Conservation (phyloP, 2,113 vertebrate species). For the Myrmecophaga tridactyla region DNA sequence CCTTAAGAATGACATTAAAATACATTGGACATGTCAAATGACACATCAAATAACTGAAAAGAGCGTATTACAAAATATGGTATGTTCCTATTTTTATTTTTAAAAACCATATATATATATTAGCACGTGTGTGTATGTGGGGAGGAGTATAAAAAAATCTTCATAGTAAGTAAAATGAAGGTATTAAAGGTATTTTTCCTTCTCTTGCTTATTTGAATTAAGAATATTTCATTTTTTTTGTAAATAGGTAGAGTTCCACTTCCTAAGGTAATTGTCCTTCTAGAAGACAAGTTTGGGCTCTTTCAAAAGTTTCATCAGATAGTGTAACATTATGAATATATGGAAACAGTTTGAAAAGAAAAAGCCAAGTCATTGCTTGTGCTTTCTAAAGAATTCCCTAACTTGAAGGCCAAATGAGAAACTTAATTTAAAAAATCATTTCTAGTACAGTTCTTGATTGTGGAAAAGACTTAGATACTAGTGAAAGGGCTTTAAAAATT, state of each 20-base stretch:
- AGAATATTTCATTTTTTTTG: not conserved
- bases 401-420: not conserved
- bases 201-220: not conserved
- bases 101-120: not conserved
- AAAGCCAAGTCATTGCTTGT: not conserved
- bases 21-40: not conserved
- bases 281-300: not conserved
- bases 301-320: not conserved
- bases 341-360: not conserved
- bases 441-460: not conserved
- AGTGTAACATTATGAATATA: not conserved
- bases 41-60: not conserved
- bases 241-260: not conserved
- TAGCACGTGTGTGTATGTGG: not conserved
- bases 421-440: not conserved
- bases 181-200: not conserved
- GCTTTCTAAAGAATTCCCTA: constrained; percentile 22
- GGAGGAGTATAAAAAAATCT: not conserved
- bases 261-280: not conserved
- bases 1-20: not conserved
- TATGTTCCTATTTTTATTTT: not conserved
- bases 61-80: not conserved
- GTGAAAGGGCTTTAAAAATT: no score
- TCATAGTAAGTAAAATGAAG: not conserved
- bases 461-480: no score